phyloP scores from a whole-genome alignment of 1,140 invertebrate genomes.

The Samia ricini region DNA sequence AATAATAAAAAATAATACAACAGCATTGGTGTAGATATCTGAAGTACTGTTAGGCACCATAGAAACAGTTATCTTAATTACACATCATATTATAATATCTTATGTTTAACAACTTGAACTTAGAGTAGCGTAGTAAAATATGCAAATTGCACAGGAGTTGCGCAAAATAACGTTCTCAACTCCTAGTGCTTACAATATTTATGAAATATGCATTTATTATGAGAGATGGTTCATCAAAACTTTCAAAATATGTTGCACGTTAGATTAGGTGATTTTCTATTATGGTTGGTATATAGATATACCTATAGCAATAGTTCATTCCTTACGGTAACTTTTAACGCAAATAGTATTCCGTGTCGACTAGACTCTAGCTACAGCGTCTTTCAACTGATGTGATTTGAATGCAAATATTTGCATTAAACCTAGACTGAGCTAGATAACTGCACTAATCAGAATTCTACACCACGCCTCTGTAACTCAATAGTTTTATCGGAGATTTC shows the following conservation, averaged over 20 bases:
- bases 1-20: background rate
- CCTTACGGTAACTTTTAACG: background rate
- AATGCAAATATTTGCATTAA: background rate
- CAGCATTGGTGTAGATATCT: background rate
- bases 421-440: background rate
- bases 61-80: background rate
- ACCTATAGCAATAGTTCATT: background rate
- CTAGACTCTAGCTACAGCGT: background rate
- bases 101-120: background rate
- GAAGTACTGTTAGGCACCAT: background rate
- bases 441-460: background rate
- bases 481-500: background rate
- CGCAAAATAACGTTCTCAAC: background rate
- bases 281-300: background rate
- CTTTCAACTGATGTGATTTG: background rate
- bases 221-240: background rate
- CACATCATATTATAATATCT: too few relatives aligned
- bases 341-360: background rate
- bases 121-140: background rate
- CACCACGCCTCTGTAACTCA: background rate
- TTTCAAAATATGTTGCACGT: too few relatives aligned
- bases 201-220: background rate
- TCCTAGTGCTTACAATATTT: background rate
- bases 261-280: background rate
- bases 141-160: background rate